Conservation (phyloP, 2,797 vertebrate species). For the Gallinago nigripennis region DNA sequence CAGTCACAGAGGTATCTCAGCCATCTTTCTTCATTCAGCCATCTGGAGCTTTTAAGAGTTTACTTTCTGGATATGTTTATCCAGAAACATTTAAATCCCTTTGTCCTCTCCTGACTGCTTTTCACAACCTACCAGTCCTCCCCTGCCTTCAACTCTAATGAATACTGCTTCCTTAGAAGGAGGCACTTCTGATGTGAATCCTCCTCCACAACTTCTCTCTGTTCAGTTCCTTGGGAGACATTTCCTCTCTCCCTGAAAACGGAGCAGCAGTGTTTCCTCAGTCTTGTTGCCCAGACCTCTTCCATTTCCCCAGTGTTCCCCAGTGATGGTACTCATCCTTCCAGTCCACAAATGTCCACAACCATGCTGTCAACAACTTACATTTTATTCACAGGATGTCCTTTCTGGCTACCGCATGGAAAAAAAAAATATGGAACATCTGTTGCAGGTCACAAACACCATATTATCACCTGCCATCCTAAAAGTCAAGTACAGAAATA, state of each 20-base stretch:
- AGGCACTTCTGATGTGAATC: background rate
- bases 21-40: background rate
- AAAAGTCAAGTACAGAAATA: background rate
- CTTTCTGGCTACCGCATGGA: background rate
- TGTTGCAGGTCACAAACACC: background rate
- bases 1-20: background rate
- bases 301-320: background rate
- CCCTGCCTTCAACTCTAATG: background rate
- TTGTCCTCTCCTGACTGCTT: background rate
- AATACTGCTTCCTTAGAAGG: background rate
- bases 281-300: background rate
- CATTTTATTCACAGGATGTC: background rate
- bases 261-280: background rate
- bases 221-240: background rate
- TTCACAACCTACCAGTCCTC: background rate
- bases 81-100: background rate
- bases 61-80: background rate
- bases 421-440: background rate
- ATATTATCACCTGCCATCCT: background rate
- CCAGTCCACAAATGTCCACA: background rate
- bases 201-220: background rate
- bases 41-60: background rate
- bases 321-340: background rate
- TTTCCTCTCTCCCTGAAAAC: background rate
- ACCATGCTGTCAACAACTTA: background rate